Evolutionary conservation across 2,888 invertebrate genomes (phyloP).

Genomic region (Platycheirus albimanus): DNA sequence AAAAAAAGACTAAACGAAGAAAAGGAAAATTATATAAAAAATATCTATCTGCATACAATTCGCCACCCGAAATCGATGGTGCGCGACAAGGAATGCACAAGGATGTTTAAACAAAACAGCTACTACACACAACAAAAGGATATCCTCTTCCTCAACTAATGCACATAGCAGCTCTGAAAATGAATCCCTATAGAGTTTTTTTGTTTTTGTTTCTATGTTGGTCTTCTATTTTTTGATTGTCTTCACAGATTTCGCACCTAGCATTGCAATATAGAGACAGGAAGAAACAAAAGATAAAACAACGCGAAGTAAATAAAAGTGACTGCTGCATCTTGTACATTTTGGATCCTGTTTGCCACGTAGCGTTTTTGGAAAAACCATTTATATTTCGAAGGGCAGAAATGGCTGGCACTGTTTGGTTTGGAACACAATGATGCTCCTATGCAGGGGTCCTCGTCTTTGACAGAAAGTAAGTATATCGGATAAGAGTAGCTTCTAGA

Average conservation of each 20-base stretch:
- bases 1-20: not conserved
- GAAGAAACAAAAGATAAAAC: conserved; percentile 26
- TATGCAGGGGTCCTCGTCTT: conserved; percentile 16
- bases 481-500: not conserved
- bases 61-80: conserved; percentile 26
- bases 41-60: conserved; percentile 32
- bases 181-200: conserved; percentile 35
- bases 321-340: conserved; percentile 29
- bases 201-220: conserved; percentile 32
- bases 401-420: not conserved
- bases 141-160: not conserved
- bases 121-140: conserved; percentile 31
- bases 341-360: conserved; percentile 4
- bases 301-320: conserved; percentile 29
- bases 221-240: conserved; percentile 9
- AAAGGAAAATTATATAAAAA: too few relatives aligned
- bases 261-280: not conserved
- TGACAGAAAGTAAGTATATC: not conserved
- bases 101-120: conserved; percentile 53
- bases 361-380: not conserved
- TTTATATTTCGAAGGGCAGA: not conserved
- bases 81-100: conserved; percentile 25
- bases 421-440: conserved; percentile 25
- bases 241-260: conserved; percentile 39
- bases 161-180: conserved; percentile 1